Evolutionary conservation across 2,888 invertebrate genomes (phyloP).

Genomic region (Temnothorax ravouxi): DNA sequence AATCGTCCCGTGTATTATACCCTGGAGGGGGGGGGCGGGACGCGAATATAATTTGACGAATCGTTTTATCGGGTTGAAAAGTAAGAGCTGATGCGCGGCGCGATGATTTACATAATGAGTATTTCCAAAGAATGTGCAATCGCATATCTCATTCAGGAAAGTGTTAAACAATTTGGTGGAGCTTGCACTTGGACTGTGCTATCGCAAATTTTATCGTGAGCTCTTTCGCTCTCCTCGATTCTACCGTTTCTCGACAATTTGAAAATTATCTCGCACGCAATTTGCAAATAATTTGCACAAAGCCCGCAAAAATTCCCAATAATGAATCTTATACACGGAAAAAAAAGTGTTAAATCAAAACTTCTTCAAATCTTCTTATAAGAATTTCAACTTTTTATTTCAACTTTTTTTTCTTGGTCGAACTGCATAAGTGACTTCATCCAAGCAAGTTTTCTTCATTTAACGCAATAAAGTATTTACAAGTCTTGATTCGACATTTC

Average conservation of each 20-base stretch:
- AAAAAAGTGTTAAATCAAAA: too few relatives aligned
- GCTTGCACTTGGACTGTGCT: not conserved
- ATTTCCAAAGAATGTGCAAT: not conserved
- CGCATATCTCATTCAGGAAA: not conserved
- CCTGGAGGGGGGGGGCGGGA: not conserved
- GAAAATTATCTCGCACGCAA: not conserved
- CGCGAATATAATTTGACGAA: conserved; percentile 6
- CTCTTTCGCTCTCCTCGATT: not conserved
- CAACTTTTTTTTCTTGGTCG: too few relatives aligned
- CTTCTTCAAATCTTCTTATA: too few relatives aligned
- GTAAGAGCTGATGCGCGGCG: not conserved
- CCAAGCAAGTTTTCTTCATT: too few relatives aligned
- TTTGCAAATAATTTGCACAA: too few relatives aligned
- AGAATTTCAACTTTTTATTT: too few relatives aligned
- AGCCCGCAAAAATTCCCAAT: not conserved
- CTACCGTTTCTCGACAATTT: too few relatives aligned
- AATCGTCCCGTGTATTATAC: not conserved
- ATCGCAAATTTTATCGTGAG: not conserved
- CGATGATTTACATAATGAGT: not conserved
- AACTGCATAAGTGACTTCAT: too few relatives aligned
- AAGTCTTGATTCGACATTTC: too few relatives aligned
- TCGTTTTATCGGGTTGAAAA: not conserved
- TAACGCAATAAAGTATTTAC: too few relatives aligned
- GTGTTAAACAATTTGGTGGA: not conserved
- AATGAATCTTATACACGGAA: not conserved